These are phyloP conservation scores for Salminus brasiliensis DNA, from an alignment of 2,113 vertebrate species.

Conservation along the genomic window DNA sequence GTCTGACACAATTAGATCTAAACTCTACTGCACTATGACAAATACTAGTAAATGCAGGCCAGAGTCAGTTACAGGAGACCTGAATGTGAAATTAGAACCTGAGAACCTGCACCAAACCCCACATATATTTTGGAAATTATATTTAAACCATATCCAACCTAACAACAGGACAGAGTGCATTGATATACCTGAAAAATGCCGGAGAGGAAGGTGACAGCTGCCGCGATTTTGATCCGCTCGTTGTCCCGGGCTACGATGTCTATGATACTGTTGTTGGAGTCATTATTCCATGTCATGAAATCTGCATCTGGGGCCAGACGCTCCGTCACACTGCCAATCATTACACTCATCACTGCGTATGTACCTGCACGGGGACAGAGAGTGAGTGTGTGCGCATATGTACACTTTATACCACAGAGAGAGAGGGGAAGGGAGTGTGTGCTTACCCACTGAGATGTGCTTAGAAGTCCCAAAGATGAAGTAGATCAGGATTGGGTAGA, in stretches of 20 bases:
- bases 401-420: background rate
- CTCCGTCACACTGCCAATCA: conserved; percentile 90
- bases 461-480: conserved; percentile 94
- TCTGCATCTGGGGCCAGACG: conserved; percentile 79
- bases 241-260: conserved; percentile 64
- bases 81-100: background rate
- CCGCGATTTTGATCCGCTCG: conserved; percentile 80
- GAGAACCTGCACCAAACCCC: no score
- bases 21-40: no score
- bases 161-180: background rate
- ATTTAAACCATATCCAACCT: background rate
- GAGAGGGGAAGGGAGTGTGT: no score
- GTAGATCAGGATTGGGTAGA: conserved; percentile 93
- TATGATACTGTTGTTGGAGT: conserved; percentile 61
- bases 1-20: no score
- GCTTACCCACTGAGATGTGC: conserved; percentile 93
- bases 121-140: background rate
- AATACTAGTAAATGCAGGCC: no score
- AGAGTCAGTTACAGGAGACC: no score
- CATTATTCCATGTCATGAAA: conserved; percentile 67
- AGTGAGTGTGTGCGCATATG: background rate
- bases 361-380: conserved; percentile 76
- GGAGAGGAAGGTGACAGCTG: conserved; percentile 82
- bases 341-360: conserved; percentile 93
- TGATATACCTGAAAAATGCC: conserved; percentile 88